A percentile compares a stretch with the other conserved stretches of the same genome.
Evolutionary conservation across 2,888 invertebrate species (phyloP).

Genomic region (Phytoseiulus persimilis): DNA sequence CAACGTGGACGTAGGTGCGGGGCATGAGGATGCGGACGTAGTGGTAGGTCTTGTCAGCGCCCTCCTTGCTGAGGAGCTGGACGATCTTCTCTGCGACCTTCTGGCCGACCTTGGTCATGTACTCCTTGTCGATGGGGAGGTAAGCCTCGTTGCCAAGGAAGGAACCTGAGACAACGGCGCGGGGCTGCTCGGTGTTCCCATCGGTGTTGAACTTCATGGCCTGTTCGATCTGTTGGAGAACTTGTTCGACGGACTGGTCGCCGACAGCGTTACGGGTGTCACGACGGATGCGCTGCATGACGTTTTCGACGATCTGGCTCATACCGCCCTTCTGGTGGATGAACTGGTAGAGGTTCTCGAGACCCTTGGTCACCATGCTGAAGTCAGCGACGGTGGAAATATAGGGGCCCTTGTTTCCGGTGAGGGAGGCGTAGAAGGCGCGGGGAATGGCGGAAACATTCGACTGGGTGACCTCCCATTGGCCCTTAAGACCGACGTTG

Average conservation of each 20-base stretch:
- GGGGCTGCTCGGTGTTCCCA: conserved; percentile 6
- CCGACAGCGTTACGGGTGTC: conserved; percentile 10
- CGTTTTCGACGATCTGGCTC: conserved; percentile 16
- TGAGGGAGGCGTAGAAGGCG: background rate
- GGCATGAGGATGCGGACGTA: conserved; percentile 16
- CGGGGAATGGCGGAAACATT: conserved; percentile 32
- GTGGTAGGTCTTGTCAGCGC: conserved; percentile 14
- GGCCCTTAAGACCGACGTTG: conserved; percentile 15
- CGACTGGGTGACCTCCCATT: conserved; percentile 22
- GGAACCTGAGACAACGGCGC: background rate
- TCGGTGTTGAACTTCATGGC: conserved; percentile 26
- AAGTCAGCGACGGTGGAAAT: conserved; percentile 25
- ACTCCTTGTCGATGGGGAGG: conserved; percentile 29
- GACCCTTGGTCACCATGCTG: conserved; percentile 14
- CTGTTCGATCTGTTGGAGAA: conserved; percentile 15
- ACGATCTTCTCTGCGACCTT: background rate
- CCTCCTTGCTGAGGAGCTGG: background rate
- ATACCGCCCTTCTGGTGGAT: conserved; percentile 24
- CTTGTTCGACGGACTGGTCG: background rate
- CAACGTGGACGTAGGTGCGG: conserved; percentile 37
- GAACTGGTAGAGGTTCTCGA: conserved; percentile 34
- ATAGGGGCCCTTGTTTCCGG: conserved; percentile 21
- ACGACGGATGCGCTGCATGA: conserved; percentile 18
- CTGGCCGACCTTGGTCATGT: conserved; percentile 30
- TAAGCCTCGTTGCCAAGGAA: conserved; percentile 26